Evolutionary conservation across 2,888 invertebrate species (phyloP).

Genomic region (Orchestes rusci): DNA sequence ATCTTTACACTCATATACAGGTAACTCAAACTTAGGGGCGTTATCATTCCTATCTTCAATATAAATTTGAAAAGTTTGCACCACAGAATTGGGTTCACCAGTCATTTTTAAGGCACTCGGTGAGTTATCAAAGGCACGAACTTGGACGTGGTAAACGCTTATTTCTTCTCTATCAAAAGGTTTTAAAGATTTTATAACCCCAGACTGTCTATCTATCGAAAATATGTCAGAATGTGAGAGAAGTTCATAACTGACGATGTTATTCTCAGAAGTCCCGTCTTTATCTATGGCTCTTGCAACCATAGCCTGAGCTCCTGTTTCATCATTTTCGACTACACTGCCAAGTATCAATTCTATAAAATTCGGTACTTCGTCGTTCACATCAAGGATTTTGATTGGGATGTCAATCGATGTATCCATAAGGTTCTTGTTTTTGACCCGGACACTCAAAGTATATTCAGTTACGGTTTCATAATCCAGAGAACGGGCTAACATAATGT

Average conservation of each 20-base stretch:
- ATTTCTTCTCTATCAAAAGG: constrained; percentile 82
- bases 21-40: constrained; percentile 77
- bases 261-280: constrained; percentile 77
- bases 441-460: constrained; percentile 75
- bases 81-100: constrained; percentile 64
- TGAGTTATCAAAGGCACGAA: constrained; percentile 80
- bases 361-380: constrained; percentile 84
- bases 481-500: constrained; percentile 66
- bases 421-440: constrained; percentile 73
- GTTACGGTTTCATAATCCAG: constrained; percentile 81
- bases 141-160: constrained; percentile 78
- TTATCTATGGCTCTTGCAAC: constrained; percentile 67
- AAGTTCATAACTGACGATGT: constrained; percentile 73
- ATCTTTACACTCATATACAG: constrained; percentile 64
- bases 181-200: constrained; percentile 75
- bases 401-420: constrained; percentile 73
- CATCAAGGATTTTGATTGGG: constrained; percentile 73
- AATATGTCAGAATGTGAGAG: constrained; percentile 65
- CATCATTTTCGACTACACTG: constrained; percentile 79
- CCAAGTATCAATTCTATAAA: constrained; percentile 78
- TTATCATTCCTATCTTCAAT: constrained; percentile 97
- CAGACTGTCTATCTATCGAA: constrained; percentile 74
- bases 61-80: constrained; percentile 80
- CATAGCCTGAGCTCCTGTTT: constrained; percentile 77
- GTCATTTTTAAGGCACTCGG: constrained; percentile 64